phyloP scores from a whole-genome alignment of 2,113 vertebrate species.

The Amazona guildingii region DNA sequence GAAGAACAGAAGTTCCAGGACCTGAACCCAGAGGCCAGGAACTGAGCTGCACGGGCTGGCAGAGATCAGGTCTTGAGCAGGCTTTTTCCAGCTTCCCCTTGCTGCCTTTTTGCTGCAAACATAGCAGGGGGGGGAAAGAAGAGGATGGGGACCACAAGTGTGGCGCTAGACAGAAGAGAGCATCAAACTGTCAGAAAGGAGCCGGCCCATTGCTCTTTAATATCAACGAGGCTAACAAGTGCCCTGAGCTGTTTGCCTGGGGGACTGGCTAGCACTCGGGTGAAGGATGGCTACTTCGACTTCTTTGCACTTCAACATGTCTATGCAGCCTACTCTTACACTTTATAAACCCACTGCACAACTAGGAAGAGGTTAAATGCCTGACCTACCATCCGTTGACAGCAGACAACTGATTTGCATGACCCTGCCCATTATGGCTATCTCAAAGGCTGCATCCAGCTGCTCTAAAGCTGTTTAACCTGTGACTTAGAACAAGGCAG shows the following conservation, averaged over 20 bases:
- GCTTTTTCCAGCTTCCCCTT: neutral
- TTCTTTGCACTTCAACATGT: neutral
- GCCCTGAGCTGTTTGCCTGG: no score
- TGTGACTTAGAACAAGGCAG: neutral
- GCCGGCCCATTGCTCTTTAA: neutral
- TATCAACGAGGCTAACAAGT: neutral
- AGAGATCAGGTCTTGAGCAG: fast-evolving
- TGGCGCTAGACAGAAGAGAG: neutral
- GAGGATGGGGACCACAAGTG: fast-evolving
- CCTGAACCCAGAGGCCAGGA: neutral
- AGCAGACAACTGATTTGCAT: fast-evolving
- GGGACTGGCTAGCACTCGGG: no score
- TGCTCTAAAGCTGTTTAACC: neutral
- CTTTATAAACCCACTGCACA: neutral
- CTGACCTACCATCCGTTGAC: neutral
- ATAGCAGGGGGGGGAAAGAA: neutral
- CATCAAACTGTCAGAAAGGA: neutral
- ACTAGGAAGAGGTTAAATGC: neutral
- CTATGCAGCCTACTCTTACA: neutral
- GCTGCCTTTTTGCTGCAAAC: neutral
- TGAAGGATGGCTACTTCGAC: neutral
- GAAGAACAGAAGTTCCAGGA: neutral
- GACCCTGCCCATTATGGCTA: neutral
- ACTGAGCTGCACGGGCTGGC: neutral
- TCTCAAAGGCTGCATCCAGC: neutral